Percentiles rank a stretch among this genome's conserved stretches.
Evolutionary conservation across 2,888 invertebrate genomes (phyloP).

Genomic region (Thecophora atra): DNA sequence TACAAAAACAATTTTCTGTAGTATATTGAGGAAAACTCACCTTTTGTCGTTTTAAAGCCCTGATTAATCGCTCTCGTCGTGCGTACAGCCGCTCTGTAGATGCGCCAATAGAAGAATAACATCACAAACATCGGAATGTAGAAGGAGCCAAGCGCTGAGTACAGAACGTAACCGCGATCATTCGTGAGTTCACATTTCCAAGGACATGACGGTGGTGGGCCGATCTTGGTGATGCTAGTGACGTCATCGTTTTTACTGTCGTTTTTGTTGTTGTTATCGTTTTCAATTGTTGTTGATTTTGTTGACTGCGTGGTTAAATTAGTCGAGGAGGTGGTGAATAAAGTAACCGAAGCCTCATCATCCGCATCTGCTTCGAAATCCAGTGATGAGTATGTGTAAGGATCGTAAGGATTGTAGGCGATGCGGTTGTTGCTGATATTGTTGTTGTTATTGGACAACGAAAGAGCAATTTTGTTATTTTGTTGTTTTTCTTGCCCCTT

Average conservation of each 20-base stretch:
- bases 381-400: slow-evolving; percentile 41
- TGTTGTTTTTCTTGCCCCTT: slow-evolving; percentile 29
- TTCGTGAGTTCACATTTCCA: slow-evolving; percentile 93
- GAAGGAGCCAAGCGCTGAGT: slow-evolving; percentile 97
- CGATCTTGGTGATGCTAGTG: slow-evolving; percentile 38
- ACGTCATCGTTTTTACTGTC: slow-evolving; percentile 5
- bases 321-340: neutral
- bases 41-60: slow-evolving; percentile 88
- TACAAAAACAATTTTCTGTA: neutral
- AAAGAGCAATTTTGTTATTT: neutral
- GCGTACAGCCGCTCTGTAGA: slow-evolving; percentile 92
- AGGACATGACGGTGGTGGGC: slow-evolving; percentile 71
- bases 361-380: slow-evolving; percentile 39
- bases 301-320: slow-evolving; percentile 36
- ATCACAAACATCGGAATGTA: slow-evolving; percentile 98
- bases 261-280: slow-evolving; percentile 45
- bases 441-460: neutral
- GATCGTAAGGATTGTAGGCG: slow-evolving; percentile 59
- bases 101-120: slow-evolving; percentile 97
- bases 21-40: slow-evolving; percentile 64
- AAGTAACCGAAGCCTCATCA: too few relatives aligned
- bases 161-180: slow-evolving; percentile 95
- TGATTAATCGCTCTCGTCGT: slow-evolving; percentile 94
- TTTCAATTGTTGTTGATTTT: slow-evolving; percentile 42
- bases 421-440: slow-evolving; percentile 41